phyloP scores from a whole-genome alignment of 2,797 vertebrate genomes.

The Syngnathus acus region DNA sequence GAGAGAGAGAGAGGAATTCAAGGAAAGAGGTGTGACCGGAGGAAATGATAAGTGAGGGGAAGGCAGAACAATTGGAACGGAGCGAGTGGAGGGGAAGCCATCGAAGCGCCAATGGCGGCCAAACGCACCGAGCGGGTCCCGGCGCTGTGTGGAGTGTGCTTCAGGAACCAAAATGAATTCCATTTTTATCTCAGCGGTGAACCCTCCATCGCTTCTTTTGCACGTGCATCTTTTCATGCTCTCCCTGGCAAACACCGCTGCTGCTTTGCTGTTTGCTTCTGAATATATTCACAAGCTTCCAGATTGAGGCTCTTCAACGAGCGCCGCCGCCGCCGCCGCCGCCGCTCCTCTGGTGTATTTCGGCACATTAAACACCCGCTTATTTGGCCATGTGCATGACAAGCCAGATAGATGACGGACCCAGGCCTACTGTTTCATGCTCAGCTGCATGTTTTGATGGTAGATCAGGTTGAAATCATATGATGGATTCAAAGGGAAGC shows the following conservation, averaged over 20 bases:
- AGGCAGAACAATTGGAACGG: slow-evolving; percentile 41
- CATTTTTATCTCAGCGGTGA: slow-evolving; percentile 63
- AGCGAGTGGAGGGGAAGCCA: slow-evolving; percentile 50
- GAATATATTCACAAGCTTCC: slow-evolving; percentile 54
- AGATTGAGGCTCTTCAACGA: slow-evolving; percentile 23
- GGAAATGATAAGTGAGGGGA: slow-evolving; percentile 30
- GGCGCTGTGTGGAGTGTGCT: slow-evolving; percentile 44
- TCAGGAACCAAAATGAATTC: slow-evolving; percentile 67
- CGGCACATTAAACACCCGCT: slow-evolving; percentile 24
- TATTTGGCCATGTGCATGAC: slow-evolving; percentile 1
- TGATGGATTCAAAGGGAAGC: slow-evolving; percentile 41
- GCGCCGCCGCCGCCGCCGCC: slow-evolving; percentile 8
- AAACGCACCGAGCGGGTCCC: slow-evolving; percentile 38
- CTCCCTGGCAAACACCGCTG: slow-evolving; percentile 16
- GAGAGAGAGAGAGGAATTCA: slow-evolving; percentile 65
- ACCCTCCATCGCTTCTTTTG: slow-evolving; percentile 37
- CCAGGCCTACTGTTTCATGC: slow-evolving; percentile 52
- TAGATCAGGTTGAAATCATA: slow-evolving; percentile 52
- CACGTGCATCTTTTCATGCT: slow-evolving; percentile 31
- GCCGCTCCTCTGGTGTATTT: slow-evolving; percentile 36
- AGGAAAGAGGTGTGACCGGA: slow-evolving; percentile 34
- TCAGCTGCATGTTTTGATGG: slow-evolving; percentile 57
- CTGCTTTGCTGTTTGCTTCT: slow-evolving; percentile 15
- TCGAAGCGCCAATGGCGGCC: slow-evolving; percentile 43
- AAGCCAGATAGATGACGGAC: slow-evolving; percentile 20